Conservation (phyloP, 2,797 vertebrate species). For the Macropus fuliginosus region DNA sequence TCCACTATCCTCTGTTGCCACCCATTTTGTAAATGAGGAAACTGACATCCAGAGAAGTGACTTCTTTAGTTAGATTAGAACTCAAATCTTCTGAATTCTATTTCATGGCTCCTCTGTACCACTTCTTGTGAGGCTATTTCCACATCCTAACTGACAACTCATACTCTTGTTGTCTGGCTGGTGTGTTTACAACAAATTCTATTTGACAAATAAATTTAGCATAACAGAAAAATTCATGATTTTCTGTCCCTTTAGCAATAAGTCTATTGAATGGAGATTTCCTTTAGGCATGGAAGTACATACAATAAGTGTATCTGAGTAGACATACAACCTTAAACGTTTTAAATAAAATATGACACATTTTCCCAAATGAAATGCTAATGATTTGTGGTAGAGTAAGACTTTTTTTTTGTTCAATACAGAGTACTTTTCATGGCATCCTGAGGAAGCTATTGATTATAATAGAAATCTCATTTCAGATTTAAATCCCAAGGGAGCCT, state of each 20-base stretch:
- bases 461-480: conserved; percentile 5
- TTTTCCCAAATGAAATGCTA: conserved; percentile 6
- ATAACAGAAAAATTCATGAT: background rate
- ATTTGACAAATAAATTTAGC: background rate
- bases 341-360: background rate
- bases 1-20: background rate
- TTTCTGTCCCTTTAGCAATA: background rate
- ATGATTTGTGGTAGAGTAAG: background rate
- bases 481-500: background rate
- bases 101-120: background rate
- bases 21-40: background rate
- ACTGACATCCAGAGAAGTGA: background rate
- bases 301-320: background rate
- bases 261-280: background rate
- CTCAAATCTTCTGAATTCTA: background rate
- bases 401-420: background rate
- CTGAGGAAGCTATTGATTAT: background rate
- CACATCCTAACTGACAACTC: background rate
- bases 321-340: background rate
- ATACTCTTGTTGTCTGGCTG: background rate
- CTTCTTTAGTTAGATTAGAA: background rate
- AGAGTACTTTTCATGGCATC: background rate
- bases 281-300: background rate
- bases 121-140: background rate
- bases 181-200: conserved; percentile 4